Base-by-base conservation (phyloP, 2,888 invertebrate genomes). In the Sceliomorpha sp. region DNA sequence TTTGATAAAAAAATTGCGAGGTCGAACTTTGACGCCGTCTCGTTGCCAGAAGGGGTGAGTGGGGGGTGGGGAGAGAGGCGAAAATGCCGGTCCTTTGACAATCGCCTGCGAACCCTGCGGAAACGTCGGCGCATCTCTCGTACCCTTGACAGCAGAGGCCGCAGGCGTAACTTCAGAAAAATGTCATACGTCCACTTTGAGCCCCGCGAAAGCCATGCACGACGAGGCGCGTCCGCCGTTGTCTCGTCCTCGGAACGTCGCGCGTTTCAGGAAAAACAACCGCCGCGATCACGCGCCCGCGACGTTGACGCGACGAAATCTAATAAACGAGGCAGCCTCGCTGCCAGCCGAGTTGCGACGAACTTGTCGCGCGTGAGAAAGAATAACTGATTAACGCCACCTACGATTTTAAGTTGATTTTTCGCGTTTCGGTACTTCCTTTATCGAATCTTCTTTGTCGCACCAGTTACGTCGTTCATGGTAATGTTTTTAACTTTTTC, bases 121-220 rank as follows among this genome's bases (percentile, higher is more conserved):
- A 55, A 44, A 55, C 26, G 34, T 44, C 15, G 32, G 20, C 9
- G 10, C 24, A 15, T 48, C 55, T 29, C 47, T 47, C 29, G 40
- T 40, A 20, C 31, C 40, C 51, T 31, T 27, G 40, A 15, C 51
- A 40, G 47, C 34, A 58, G 45, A 58, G 29, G 47, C 51, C 40
- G 51, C 39, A n/a, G 45, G 66, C 53, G 47, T 51, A 31, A 66
- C 51, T 66, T 47, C 29, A 53, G 36, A 51, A 50, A 45, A 59
- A 47, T 59, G 58, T 59, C 40, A 66, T 27, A 66, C 47, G 53
- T 47, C 51, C 53, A 51, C 47, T 66, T 59, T 48, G 24, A n/a
- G 20, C 13, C 29, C 8, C 26, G 34, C 13, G 42, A 44, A 45
- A 56, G 40, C 32, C 32, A 15, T 13, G 29, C 20, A n/a, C n/a